phyloP scores from a whole-genome alignment of 2,113 vertebrate genomes.

The Stegostoma tigrinum region DNA sequence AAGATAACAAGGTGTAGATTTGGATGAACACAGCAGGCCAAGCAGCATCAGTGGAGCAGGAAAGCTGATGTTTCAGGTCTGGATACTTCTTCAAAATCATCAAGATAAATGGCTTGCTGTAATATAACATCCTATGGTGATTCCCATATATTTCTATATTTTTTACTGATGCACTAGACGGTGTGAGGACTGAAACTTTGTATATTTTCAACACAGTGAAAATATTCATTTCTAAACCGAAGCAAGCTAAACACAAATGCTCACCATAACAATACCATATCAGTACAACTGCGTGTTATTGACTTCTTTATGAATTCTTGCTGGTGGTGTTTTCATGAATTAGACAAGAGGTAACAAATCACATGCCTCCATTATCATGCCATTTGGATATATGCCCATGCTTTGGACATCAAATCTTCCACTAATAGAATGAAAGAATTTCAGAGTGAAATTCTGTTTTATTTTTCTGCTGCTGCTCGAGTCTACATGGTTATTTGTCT shows the following conservation, averaged over 20 bases:
- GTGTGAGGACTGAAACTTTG: background rate
- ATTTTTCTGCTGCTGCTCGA: background rate
- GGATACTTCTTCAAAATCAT: too few species aligned
- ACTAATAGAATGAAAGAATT: background rate
- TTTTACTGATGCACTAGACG: background rate
- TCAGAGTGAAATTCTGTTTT: background rate
- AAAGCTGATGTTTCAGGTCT: too few species aligned
- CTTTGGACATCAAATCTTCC: background rate
- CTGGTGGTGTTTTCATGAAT: background rate
- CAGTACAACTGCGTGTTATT: background rate
- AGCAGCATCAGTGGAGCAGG: too few species aligned
- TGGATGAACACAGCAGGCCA: too few species aligned
- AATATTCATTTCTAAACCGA: background rate
- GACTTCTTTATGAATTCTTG: background rate
- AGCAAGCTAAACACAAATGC: background rate
- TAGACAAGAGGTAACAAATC: background rate
- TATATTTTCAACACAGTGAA: background rate
- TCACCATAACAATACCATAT: background rate
- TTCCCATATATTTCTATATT: background rate
- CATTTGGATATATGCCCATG: too few species aligned
- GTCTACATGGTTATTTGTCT: background rate
- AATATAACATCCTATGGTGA: background rate
- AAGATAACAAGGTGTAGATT: too few species aligned
- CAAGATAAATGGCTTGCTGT: background rate
- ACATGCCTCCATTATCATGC: background rate